Evolutionary conservation across 2,797 vertebrate genomes (phyloP).

Genomic region (Cossypha niveicapilla): DNA sequence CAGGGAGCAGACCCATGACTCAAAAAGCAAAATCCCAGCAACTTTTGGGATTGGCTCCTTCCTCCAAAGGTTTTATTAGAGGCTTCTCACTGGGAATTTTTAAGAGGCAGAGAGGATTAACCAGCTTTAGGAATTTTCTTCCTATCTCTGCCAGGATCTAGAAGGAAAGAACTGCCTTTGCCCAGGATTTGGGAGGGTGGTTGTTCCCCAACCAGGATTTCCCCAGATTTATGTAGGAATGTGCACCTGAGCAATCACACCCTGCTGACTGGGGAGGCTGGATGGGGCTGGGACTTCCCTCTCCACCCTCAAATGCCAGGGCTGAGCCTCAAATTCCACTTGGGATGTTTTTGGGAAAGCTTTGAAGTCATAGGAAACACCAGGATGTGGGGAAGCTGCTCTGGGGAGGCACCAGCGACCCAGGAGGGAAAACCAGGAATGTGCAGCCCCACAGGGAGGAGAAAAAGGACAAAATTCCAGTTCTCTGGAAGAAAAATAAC

Average conservation of each 20-base stretch:
- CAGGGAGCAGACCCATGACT: not conserved
- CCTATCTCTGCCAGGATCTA: not conserved
- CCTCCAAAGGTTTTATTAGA: not conserved
- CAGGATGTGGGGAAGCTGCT: not conserved
- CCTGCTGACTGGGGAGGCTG: not conserved
- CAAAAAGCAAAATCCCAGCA: not conserved
- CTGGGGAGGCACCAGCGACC: accelerated
- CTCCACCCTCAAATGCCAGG: not conserved
- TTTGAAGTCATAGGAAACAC: not conserved
- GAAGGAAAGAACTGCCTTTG: not conserved
- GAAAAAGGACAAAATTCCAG: not conserved
- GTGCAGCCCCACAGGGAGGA: accelerated
- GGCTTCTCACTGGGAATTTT: not conserved
- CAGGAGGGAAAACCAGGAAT: not conserved
- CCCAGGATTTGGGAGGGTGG: not conserved
- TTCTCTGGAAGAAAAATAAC: not conserved
- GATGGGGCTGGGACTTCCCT: not conserved
- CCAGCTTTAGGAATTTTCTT: not conserved
- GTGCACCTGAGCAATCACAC: accelerated
- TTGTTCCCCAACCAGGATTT: not conserved
- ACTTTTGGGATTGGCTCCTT: not conserved
- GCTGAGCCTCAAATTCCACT: not conserved
- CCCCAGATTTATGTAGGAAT: conserved; percentile 20
- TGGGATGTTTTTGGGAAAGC: not conserved
- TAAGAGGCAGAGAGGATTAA: not conserved